phyloP scores from a whole-genome alignment of 2,797 vertebrate species.

The Okamejei kenojei region DNA sequence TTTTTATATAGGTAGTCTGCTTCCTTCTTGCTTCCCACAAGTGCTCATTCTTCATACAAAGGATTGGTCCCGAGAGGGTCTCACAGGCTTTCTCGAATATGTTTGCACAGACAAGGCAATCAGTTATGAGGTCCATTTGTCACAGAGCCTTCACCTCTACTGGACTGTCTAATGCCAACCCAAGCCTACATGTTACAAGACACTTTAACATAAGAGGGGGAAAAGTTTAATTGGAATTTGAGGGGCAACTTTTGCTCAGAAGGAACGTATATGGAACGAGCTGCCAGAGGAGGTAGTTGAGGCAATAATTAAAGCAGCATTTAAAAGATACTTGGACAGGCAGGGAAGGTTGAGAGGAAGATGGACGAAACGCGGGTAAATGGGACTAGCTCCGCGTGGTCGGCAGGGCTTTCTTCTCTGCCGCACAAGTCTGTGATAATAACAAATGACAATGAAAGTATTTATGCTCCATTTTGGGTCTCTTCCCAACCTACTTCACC shows the following conservation, averaged over 20 bases:
- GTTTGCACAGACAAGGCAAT: not conserved
- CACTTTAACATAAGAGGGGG: too few species aligned
- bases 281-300: too few species aligned
- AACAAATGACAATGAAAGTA: not conserved
- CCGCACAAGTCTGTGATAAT: too few species aligned
- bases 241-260: too few species aligned
- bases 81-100: not conserved
- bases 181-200: not conserved
- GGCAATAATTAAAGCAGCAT: too few species aligned
- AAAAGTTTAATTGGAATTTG: too few species aligned
- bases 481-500: not conserved
- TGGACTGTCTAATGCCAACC: not conserved
- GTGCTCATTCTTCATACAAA: not conserved
- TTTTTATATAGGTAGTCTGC: not conserved
- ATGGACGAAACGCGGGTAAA: too few species aligned
- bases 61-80: not conserved
- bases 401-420: too few species aligned
- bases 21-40: not conserved
- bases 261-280: too few species aligned
- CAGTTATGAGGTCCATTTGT: not conserved
- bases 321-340: too few species aligned
- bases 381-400: too few species aligned
- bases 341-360: too few species aligned
- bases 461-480: not conserved
- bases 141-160: not conserved